Conservation (phyloP, 2,113 vertebrate genomes). For the Cephalophus harveyi region DNA sequence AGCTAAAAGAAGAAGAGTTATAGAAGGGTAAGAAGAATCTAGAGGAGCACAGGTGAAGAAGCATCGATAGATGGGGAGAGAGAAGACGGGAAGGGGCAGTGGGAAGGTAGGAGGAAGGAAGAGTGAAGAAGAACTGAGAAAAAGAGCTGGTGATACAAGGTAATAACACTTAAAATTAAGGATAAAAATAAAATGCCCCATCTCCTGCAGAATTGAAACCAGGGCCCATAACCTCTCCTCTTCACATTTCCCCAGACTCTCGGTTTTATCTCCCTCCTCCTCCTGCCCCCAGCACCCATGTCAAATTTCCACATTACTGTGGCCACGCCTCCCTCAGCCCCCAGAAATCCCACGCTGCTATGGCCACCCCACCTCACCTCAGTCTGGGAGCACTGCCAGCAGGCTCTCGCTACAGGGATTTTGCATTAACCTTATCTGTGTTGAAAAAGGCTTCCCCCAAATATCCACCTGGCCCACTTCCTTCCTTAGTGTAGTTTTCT, state of each 20-base stretch:
- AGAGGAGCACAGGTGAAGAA: not conserved
- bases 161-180: not conserved
- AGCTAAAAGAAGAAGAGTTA: not conserved
- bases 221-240: not conserved
- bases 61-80: not conserved
- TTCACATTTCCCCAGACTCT: not conserved
- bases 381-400: not conserved
- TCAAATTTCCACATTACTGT: accelerated
- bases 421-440: not conserved
- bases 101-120: too few species aligned
- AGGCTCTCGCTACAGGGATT: not conserved
- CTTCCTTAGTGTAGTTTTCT: not conserved
- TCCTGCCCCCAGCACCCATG: not conserved
- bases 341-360: accelerated
- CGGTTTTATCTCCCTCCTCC: not conserved
- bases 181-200: not conserved
- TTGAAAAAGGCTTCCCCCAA: not conserved
- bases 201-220: not conserved
- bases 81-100: not conserved
- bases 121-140: not conserved
- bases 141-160: not conserved
- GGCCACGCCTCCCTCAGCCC: not conserved
- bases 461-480: accelerated
- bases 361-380: accelerated
- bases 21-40: not conserved